Evolutionary conservation across 2,113 vertebrate species (phyloP).

Genomic region (Calyptomena viridis): DNA sequence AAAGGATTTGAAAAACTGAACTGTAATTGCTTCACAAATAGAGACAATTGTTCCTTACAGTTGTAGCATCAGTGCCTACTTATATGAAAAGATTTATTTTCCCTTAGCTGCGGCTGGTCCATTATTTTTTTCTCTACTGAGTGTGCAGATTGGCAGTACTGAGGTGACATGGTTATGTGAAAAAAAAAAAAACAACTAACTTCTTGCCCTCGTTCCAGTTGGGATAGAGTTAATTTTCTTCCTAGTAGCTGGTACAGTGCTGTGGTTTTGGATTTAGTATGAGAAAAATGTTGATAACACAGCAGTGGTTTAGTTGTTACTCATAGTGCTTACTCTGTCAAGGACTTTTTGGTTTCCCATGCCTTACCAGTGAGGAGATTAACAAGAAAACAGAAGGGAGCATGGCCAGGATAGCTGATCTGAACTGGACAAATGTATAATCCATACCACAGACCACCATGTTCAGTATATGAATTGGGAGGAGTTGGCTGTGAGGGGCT

Average conservation of each 20-base stretch:
- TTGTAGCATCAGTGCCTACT: background rate
- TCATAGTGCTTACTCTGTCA: background rate
- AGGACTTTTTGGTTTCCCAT: accelerated
- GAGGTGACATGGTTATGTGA: background rate
- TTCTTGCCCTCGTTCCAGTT: background rate
- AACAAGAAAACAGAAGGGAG: background rate
- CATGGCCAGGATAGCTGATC: background rate
- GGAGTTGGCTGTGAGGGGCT: background rate
- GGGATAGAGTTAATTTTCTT: background rate
- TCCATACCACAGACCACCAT: background rate
- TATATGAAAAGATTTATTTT: background rate
- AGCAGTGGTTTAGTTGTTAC: background rate
- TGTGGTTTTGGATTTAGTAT: background rate
- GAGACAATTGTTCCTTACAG: background rate
- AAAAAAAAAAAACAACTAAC: background rate
- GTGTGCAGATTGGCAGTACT: background rate
- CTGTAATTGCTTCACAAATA: background rate
- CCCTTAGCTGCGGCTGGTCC: background rate
- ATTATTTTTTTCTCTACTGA: background rate
- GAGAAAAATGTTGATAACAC: background rate
- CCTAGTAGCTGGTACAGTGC: background rate
- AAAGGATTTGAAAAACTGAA: background rate
- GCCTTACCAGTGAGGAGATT: background rate
- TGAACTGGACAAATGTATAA: background rate
- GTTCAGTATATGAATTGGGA: background rate